Base-by-base conservation (phyloP, 2,113 vertebrate genomes). In the Periophthalmodon schlosseri region DNA sequence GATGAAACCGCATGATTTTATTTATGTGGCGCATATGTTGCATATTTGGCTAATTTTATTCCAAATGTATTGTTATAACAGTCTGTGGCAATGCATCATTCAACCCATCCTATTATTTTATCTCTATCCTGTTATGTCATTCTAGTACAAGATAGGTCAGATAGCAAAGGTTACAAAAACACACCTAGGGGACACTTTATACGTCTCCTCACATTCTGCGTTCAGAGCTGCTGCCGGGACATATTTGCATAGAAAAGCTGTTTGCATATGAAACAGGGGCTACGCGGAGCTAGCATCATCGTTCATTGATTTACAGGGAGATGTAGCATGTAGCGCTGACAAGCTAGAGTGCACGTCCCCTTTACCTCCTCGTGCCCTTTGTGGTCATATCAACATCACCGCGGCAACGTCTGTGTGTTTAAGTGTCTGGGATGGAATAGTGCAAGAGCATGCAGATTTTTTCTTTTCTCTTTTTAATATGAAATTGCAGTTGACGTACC, bases 351-450 rank as follows among this genome's bases (percentile, higher is more conserved):
- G 86, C 72, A 72, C 82, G 81, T 87, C 85, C 86, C 89, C 84
- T 91, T 91, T 93, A 89, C 87, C 92, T 94, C 92, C 86, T 79
- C 81, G 84, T 82, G 90, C 92, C 90, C 90, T 93, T 90, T 88
- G 89, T 69, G 86, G 73, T 79, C 88, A 88, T 90, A 91, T 92
- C 63, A 5, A 88, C 83, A 91, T 90, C 92, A 88, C 0, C 12
- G 66, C 12, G 68, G 84, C 76, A 89, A 87, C 0, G 73, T 85
- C 78, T 87, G 58, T 49, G 52, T 44, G 10, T 46, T 72, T 72
- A 64, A 24, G 61, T 54, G 74, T 76, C 24, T 76, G 15, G 60
- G 73, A 34, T 49, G n/a, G 39, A 52, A 46, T 21, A 36, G 49
- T 49, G 58, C 73, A 20, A 80, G 69, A 78, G 83, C 84, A 82